These are phyloP conservation scores for Phrynosoma blainvillii DNA, from an alignment of 2,113 vertebrate species.

Conservation along the genomic window DNA sequence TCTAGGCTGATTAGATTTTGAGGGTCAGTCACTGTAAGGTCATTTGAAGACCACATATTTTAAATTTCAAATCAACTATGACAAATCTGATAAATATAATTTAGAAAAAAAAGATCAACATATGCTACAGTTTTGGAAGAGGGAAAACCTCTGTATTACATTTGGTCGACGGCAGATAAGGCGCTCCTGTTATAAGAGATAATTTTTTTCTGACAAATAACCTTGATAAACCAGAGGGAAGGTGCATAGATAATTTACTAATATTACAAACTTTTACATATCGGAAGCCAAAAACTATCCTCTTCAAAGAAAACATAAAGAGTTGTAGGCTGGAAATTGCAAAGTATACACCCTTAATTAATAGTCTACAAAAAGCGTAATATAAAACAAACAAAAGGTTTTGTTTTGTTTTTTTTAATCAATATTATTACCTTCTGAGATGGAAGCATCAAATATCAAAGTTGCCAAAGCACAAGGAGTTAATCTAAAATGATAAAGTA, in stretches of 20 bases:
- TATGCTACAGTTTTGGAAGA: slow-evolving; percentile 53
- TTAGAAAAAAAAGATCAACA: slow-evolving; percentile 65
- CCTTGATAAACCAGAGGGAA: slow-evolving; percentile 72
- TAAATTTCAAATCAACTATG: slow-evolving; percentile 79
- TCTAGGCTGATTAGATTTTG: slow-evolving; percentile 80
- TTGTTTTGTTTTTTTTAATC: slow-evolving; percentile 36
- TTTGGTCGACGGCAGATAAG: slow-evolving; percentile 59
- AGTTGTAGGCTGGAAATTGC: slow-evolving; percentile 47
- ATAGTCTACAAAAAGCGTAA: slow-evolving; percentile 63
- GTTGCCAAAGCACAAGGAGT: slow-evolving; percentile 58
- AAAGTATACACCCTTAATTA: slow-evolving; percentile 58
- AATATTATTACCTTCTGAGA: slow-evolving; percentile 64
- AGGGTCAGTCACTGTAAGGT: slow-evolving; percentile 79
- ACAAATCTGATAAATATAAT: slow-evolving; percentile 70
- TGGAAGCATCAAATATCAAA: slow-evolving; percentile 54
- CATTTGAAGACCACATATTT: slow-evolving; percentile 77
- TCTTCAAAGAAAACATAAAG: slow-evolving; percentile 50
- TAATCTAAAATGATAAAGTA: slow-evolving; percentile 66
- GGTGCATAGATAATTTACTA: slow-evolving; percentile 53
- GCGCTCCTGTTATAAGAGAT: slow-evolving; percentile 59
- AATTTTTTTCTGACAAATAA: slow-evolving; percentile 81
- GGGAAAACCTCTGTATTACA: slow-evolving; percentile 63
- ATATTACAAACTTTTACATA: slow-evolving; percentile 59
- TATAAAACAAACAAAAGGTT: slow-evolving; percentile 9
- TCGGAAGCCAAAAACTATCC: slow-evolving; percentile 52